Percentiles rank a stretch among this genome's conserved stretches.
phyloP scores from a whole-genome alignment of 2,888 invertebrate species.

The Xanthorhoe spadicearia region DNA sequence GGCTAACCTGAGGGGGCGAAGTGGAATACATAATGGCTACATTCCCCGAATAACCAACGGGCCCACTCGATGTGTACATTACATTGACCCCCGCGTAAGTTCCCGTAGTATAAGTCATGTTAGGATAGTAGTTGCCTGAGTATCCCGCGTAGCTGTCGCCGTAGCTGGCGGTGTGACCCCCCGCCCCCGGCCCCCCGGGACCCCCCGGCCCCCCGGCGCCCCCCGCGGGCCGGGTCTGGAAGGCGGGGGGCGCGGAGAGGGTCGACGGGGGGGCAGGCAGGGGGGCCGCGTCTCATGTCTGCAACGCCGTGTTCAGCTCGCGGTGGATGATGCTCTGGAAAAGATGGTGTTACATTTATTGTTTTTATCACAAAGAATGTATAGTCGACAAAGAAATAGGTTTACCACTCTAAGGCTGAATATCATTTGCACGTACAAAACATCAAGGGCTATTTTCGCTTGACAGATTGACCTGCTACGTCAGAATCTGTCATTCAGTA shows the following conservation, averaged over 20 bases:
- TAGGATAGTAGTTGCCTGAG: conserved; percentile 9
- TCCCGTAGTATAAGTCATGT: conserved; percentile 30
- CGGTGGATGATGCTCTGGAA: conserved; percentile 89
- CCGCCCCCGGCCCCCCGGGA: background rate
- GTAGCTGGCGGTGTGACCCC: background rate
- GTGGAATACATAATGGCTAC: conserved; percentile 33
- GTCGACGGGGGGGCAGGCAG: conserved; percentile 50
- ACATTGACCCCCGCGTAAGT: conserved; percentile 37
- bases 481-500: too few species aligned
- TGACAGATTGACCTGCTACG: too few species aligned
- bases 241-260: conserved; percentile 29
- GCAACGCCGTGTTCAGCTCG: conserved; percentile 92
- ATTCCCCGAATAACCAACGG: conserved; percentile 32
- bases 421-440: too few species aligned
- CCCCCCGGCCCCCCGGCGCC: background rate
- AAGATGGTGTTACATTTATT: too few species aligned
- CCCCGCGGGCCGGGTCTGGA: conserved; percentile 27
- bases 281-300: conserved; percentile 86
- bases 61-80: conserved; percentile 37
- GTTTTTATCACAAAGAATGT: too few species aligned
- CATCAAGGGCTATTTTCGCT: too few species aligned
- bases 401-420: too few species aligned
- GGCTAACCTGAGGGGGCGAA: conserved; percentile 9
- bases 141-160: conserved; percentile 11
- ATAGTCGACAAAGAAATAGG: too few species aligned